Percentiles rank a stretch among this genome's conserved stretches.
Conservation (phyloP, 2,113 vertebrate genomes). For the Osmerus mordax region DNA sequence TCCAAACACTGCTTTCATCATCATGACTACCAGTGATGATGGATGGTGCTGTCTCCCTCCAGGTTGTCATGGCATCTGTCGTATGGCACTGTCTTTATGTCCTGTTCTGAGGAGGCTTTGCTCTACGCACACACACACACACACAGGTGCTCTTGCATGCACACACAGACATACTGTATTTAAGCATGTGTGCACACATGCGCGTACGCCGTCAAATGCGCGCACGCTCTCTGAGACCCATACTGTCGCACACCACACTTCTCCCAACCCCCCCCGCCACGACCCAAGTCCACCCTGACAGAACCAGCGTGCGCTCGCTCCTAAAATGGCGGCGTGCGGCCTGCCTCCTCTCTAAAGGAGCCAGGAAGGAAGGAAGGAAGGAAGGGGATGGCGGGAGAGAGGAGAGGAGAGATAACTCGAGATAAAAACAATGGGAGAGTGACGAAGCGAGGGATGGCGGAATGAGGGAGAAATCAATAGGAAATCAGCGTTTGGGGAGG, state of each 20-base stretch:
- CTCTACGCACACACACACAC: not conserved
- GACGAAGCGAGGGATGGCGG: conserved; percentile 82
- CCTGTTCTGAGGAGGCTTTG: conserved; percentile 27
- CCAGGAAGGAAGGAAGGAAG: conserved; percentile 4
- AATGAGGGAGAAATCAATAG: conserved; percentile 92
- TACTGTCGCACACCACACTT: not conserved
- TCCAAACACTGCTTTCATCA: conserved; percentile 59
- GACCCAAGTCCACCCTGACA: conserved; percentile 13
- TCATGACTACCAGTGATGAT: conserved; percentile 60
- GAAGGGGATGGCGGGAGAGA: conserved; percentile 32
- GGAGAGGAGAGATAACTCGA: conserved; percentile 75
- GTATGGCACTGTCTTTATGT: conserved; percentile 41
- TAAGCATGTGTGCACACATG: not conserved
- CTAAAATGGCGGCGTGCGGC: conserved; percentile 21
- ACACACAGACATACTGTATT: not conserved
- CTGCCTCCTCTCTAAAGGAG: conserved; percentile 35
- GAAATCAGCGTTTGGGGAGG: conserved; percentile 95
- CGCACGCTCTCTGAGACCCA: not conserved
- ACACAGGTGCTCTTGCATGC: not conserved
- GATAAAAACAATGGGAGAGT: conserved; percentile 83
- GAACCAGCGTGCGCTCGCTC: conserved; percentile 18
- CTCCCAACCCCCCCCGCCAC: not conserved
- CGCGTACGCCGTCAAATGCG: not conserved
- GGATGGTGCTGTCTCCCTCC: conserved; percentile 64
- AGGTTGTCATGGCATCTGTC: conserved; percentile 66